A percentile compares a stretch with the other conserved stretches of the same genome.
These are phyloP conservation scores for Myripristis jacobus DNA, from an alignment of 2,797 vertebrate genomes.

Conservation along the genomic window DNA sequence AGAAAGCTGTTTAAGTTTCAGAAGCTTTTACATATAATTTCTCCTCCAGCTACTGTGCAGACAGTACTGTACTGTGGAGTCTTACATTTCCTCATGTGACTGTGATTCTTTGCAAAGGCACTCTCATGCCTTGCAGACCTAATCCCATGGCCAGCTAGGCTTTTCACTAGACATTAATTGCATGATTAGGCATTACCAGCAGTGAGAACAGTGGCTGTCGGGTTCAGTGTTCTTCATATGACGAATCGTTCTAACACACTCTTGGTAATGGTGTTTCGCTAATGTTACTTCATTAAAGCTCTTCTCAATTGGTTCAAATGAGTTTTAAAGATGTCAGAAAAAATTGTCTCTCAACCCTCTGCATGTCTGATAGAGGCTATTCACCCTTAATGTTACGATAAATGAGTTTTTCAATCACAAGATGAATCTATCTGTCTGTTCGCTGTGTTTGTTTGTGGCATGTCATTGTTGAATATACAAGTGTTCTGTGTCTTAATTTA, in stretches of 20 bases:
- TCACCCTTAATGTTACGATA: not conserved
- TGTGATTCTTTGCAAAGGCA: slow-evolving; percentile 2
- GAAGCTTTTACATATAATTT: not conserved
- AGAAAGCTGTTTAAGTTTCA: not conserved
- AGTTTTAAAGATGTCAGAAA: slow-evolving; percentile 33
- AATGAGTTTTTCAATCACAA: not conserved
- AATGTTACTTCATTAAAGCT: slow-evolving; percentile 4
- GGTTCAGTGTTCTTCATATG: slow-evolving; percentile 44
- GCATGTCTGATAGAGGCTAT: not conserved
- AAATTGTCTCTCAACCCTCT: not conserved
- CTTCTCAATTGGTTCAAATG: slow-evolving; percentile 6
- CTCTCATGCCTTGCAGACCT: slow-evolving; percentile 30
- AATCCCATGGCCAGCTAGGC: slow-evolving; percentile 30
- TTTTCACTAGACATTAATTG: slow-evolving; percentile 69
- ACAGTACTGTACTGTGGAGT: not conserved
- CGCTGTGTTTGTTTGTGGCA: not conserved
- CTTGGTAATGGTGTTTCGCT: slow-evolving; percentile 6
- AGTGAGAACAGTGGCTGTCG: slow-evolving; percentile 60
- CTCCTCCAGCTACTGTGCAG: not conserved
- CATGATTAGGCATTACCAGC: slow-evolving; percentile 66
- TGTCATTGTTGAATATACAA: not conserved
- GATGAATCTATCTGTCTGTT: no score
- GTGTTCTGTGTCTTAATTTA: not conserved
- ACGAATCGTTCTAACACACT: slow-evolving; percentile 29
- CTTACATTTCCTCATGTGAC: slow-evolving; percentile 9